Conservation (phyloP, 2,113 vertebrate species). For the Stictonetta naevosa region DNA sequence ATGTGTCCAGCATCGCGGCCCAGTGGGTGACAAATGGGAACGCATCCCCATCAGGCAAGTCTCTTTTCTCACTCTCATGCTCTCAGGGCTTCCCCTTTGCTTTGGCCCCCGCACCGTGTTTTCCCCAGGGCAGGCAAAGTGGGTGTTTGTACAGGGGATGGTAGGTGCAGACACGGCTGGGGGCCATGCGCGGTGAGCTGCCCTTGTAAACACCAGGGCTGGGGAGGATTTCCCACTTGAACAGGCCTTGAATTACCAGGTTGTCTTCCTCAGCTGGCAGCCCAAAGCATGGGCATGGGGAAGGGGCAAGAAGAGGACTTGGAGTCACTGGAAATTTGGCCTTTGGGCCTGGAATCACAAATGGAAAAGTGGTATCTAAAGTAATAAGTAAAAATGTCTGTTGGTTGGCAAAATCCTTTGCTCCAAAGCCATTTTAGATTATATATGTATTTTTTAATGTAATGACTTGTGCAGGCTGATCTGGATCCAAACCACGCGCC, state of each 20-base stretch:
- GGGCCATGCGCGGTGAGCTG: not conserved
- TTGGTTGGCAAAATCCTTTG: not conserved
- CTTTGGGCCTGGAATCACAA: not conserved
- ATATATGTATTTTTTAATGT: not conserved
- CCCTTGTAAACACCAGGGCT: not conserved
- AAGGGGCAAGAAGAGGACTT: not conserved
- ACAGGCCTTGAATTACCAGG: not conserved
- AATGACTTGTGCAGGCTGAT: not conserved
- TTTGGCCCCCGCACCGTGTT: not conserved
- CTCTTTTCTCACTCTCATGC: not conserved
- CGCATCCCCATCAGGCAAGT: not conserved
- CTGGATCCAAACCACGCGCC: not conserved
- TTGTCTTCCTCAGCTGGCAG: not conserved
- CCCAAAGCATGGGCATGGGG: not conserved
- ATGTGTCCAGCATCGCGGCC: not conserved
- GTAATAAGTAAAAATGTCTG: not conserved
- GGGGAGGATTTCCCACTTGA: not conserved
- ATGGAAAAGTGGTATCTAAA: not conserved
- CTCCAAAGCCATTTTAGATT: not conserved
- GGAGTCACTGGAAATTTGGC: not conserved
- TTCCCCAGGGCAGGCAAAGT: not conserved
- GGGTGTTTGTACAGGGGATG: not conserved
- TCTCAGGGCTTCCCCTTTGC: not conserved
- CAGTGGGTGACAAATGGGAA: not conserved
- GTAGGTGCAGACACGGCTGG: not conserved